Conservation (phyloP, 2,888 invertebrate species). For the Chironomus riparius region DNA sequence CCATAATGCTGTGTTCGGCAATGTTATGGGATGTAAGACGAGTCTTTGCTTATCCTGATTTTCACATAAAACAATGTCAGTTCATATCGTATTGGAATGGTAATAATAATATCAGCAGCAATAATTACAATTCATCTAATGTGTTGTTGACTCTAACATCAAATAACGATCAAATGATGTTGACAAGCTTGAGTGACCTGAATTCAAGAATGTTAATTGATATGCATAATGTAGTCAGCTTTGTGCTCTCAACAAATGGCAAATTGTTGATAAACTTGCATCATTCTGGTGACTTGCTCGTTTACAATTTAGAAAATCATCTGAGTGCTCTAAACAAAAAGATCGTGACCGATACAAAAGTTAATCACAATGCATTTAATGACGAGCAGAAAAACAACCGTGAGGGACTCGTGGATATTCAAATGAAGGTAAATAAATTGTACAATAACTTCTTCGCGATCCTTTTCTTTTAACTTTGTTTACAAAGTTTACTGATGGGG, state of each 20-base stretch:
- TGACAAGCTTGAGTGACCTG: background rate
- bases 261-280: background rate
- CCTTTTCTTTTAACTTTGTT: background rate
- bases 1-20: background rate
- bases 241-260: background rate
- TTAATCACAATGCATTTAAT: background rate
- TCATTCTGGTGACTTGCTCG: background rate
- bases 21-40: constrained; percentile 16
- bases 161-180: constrained; percentile 5
- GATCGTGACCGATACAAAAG: background rate
- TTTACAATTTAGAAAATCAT: constrained; percentile 11
- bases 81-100: background rate
- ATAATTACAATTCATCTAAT: background rate
- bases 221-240: background rate
- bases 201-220: constrained; percentile 12
- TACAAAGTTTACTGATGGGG: background rate
- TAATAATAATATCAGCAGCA: background rate
- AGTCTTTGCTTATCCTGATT: constrained; percentile 14
- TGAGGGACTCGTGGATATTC: background rate
- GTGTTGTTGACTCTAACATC: constrained; percentile 14
- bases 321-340: background rate
- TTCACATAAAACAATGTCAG: constrained; percentile 10
- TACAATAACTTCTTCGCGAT: background rate
- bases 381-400: background rate
- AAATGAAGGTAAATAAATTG: constrained; percentile 15